Evolutionary conservation across 1,140 invertebrate genomes (phyloP).

Genomic region (Ips nitidus): DNA sequence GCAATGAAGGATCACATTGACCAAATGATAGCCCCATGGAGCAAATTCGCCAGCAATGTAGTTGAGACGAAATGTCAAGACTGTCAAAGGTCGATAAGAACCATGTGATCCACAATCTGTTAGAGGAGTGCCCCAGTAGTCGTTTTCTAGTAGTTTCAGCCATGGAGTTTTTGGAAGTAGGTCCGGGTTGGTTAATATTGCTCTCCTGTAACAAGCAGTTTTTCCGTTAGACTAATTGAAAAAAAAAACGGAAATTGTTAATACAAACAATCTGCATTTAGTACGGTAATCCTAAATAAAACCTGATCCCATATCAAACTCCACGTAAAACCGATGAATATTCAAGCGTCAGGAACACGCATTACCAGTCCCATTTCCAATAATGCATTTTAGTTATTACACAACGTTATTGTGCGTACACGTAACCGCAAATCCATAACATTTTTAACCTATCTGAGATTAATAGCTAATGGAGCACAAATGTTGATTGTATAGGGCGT

Average conservation of each 20-base stretch:
- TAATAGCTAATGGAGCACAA: conserved; percentile 8
- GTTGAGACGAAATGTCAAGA: conserved; percentile 90
- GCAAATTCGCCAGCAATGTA: conserved; percentile 84
- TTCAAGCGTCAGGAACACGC: conserved; percentile 1
- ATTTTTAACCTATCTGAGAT: conserved; percentile 8
- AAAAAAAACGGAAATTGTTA: too few species aligned
- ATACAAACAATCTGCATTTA: too few species aligned
- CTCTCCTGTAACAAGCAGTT: conserved; percentile 65
- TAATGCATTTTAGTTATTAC: conserved; percentile 1
- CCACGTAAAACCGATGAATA: too few species aligned
- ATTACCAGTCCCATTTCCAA: conserved; percentile 7
- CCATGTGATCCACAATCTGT: conserved; percentile 86
- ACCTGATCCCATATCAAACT: too few species aligned
- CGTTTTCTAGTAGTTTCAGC: conserved; percentile 75
- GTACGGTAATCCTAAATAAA: too few species aligned
- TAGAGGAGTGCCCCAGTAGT: conserved; percentile 92
- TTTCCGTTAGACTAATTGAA: too few species aligned
- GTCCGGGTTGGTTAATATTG: conserved; percentile 86
- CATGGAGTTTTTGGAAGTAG: conserved; percentile 74
- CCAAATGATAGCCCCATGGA: conserved; percentile 88
- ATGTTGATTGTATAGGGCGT: conserved; percentile 8
- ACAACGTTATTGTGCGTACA: not conserved
- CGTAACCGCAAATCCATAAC: conserved; percentile 12
- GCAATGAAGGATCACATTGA: conserved; percentile 86
- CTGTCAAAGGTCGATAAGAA: conserved; percentile 89